Conservation (phyloP, 1,140 invertebrate genomes). For the Subanguina moxae region DNA sequence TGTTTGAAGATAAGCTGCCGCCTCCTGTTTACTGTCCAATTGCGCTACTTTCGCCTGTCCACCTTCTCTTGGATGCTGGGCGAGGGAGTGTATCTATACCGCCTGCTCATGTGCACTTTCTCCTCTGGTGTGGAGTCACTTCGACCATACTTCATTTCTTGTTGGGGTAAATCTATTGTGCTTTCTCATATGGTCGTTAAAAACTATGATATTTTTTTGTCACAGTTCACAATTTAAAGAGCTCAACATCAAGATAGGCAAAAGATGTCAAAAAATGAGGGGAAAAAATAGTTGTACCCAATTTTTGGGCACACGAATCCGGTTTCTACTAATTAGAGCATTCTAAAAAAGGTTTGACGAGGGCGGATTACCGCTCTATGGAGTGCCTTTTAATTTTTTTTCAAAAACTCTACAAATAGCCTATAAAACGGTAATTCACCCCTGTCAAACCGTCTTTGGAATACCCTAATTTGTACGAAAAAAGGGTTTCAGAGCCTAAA, state of each 20-base stretch:
- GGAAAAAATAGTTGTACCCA: background rate
- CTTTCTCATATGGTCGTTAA: background rate
- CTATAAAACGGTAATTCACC: no score
- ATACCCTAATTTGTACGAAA: no score
- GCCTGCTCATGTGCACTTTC: slow-evolving; percentile 59
- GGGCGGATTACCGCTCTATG: no score
- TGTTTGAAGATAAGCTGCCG: slow-evolving; percentile 54
- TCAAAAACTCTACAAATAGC: no score
- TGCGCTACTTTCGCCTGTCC: slow-evolving; percentile 45
- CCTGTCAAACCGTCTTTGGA: no score
- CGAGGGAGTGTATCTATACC: slow-evolving; percentile 64
- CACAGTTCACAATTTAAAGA: background rate
- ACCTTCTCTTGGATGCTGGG: slow-evolving; percentile 63
- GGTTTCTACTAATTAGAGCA: no score
- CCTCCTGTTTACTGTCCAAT: slow-evolving; percentile 46
- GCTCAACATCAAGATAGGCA: background rate
- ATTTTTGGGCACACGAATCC: no score
- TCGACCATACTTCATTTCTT: slow-evolving; percentile 17
- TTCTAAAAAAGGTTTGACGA: no score
- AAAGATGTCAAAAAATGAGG: no score
- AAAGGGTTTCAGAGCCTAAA: no score
- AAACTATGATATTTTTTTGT: background rate
- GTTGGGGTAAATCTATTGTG: slow-evolving; percentile 11
- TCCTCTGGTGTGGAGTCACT: slow-evolving; percentile 15
- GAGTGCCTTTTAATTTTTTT: no score